Percentiles rank a stretch among this genome's conserved stretches.
These are phyloP conservation scores for Diploscapter pachys DNA, from an alignment of 1,140 invertebrate genomes.

Conservation along the genomic window DNA sequence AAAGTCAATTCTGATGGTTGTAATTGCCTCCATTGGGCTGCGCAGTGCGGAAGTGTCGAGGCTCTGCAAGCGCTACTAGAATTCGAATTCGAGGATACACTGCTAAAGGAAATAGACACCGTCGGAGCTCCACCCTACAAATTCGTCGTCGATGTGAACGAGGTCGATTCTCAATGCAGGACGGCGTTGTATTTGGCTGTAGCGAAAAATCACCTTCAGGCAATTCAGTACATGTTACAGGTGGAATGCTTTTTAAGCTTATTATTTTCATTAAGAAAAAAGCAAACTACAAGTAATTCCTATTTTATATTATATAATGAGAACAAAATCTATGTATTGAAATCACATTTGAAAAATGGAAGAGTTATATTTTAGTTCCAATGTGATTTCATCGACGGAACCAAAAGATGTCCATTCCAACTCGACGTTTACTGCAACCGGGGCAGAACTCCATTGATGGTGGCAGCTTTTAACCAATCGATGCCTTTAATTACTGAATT, in stretches of 20 bases:
- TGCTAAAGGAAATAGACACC: constrained; percentile 71
- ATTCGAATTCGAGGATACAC: background rate
- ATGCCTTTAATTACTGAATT: constrained; percentile 62
- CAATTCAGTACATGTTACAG: constrained; percentile 75
- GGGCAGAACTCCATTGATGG: constrained; percentile 60
- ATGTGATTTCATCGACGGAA: constrained; percentile 31
- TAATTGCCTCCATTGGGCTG: constrained; percentile 85
- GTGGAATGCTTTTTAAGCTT: constrained; percentile 60
- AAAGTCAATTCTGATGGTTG: constrained; percentile 83
- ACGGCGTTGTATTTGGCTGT: constrained; percentile 82
- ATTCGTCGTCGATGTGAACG: constrained; percentile 83
- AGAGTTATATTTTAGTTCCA: constrained; percentile 57
- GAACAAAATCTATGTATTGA: background rate
- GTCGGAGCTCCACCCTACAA: constrained; percentile 71
- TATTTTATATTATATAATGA: background rate
- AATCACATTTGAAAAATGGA: constrained; percentile 65
- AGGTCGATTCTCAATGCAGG: constrained; percentile 81
- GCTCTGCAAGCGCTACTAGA: constrained; percentile 41
- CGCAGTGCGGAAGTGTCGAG: constrained; percentile 77
- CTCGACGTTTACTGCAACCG: constrained; percentile 75
- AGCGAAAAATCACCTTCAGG: constrained; percentile 74
- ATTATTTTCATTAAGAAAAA: constrained; percentile 59
- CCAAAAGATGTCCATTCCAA: constrained; percentile 66
- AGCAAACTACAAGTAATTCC: background rate
- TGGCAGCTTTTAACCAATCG: constrained; percentile 36